Conservation (phyloP, 2,113 vertebrate genomes). For the Sturnira hondurensis region DNA sequence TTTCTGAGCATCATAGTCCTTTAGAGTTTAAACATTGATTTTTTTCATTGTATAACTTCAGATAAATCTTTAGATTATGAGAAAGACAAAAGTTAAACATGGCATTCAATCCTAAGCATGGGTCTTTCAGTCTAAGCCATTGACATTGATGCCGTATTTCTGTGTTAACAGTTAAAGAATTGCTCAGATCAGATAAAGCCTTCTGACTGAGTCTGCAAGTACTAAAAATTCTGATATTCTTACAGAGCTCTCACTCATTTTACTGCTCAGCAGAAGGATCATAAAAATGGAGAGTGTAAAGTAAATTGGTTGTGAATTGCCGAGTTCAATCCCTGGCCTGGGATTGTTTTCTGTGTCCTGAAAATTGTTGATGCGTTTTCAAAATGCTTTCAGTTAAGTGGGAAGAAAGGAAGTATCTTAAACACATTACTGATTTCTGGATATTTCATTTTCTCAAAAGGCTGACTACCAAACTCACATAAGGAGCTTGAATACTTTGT, state of each 20-base stretch:
- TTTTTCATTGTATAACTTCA: conserved; percentile 69
- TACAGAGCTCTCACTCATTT: conserved; percentile 41
- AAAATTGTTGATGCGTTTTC: neutral
- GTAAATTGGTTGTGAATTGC: conserved; percentile 48
- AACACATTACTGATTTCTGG: neutral
- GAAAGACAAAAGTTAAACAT: conserved; percentile 75
- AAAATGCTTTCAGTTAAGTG: conserved; percentile 5
- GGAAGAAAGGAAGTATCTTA: neutral
- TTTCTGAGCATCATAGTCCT: conserved; percentile 72
- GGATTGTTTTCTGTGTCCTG: conserved; percentile 10
- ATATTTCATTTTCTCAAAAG: conserved; percentile 20
- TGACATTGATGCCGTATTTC: conserved; percentile 44
- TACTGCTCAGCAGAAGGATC: conserved; percentile 32
- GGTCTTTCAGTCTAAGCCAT: conserved; percentile 70
- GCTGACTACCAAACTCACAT: neutral
- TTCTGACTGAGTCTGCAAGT: conserved; percentile 47
- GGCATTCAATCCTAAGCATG: conserved; percentile 51
- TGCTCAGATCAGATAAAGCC: conserved; percentile 58
- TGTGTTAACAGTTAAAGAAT: conserved; percentile 64
- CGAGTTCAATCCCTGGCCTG: conserved; percentile 56
- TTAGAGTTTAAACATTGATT: conserved; percentile 76
- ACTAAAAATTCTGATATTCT: conserved; percentile 37
- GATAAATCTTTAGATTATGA: conserved; percentile 77
- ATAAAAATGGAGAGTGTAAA: conserved; percentile 47
- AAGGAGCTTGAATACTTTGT: neutral